Evolutionary conservation across 2,797 vertebrate genomes (phyloP).

Genomic region (Anolis apletophallus): DNA sequence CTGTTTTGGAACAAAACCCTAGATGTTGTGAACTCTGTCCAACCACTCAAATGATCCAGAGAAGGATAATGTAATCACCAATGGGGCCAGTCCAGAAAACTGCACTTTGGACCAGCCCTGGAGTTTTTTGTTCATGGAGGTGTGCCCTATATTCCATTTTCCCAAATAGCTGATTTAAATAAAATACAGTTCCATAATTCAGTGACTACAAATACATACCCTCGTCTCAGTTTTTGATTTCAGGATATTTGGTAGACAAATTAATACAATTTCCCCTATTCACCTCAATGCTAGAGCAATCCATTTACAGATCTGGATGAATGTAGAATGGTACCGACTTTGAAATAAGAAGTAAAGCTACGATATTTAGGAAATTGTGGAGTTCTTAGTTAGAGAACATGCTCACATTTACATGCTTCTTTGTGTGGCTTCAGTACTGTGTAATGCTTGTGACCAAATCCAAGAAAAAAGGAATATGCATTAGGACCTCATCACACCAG

Average conservation of each 20-base stretch:
- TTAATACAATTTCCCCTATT: background rate
- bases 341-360: background rate
- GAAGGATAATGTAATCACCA: too few species aligned
- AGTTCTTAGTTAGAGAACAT: background rate
- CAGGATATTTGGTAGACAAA: background rate
- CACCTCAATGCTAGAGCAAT: background rate
- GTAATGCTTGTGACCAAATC: background rate
- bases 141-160: background rate
- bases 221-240: background rate
- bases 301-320: background rate
- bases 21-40: too few species aligned
- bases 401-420: background rate
- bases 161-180: background rate
- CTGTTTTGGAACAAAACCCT: too few species aligned
- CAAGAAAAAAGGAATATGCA: background rate
- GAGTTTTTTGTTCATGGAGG: too few species aligned
- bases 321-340: too few species aligned
- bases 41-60: too few species aligned
- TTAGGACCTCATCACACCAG: too few species aligned
- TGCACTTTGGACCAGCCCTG: too few species aligned
- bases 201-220: rapidly evolving
- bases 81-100: too few species aligned
- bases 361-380: background rate
- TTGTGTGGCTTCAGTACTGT: background rate
- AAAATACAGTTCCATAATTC: conserved; percentile 3